These are phyloP conservation scores for Sardinella longiceps DNA, from an alignment of 2,797 vertebrate species.

Conservation along the genomic window DNA sequence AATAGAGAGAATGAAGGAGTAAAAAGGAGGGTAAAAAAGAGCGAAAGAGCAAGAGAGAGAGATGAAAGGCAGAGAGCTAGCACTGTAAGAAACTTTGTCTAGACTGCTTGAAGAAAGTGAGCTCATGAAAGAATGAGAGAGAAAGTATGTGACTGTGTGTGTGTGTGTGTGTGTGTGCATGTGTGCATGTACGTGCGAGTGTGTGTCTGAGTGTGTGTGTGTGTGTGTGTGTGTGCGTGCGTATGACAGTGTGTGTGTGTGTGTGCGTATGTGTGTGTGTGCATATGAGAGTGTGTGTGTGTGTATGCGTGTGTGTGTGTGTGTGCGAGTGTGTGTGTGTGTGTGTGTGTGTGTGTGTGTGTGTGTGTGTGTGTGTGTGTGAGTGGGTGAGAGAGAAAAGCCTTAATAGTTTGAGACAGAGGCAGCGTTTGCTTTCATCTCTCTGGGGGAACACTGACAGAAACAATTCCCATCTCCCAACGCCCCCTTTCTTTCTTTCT, in stretches of 20 bases:
- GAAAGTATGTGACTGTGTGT: no score
- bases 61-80: neutral
- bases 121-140: neutral
- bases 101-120: constrained; percentile 2
- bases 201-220: no score
- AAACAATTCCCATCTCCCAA: constrained; percentile 66
- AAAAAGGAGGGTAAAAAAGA: no score
- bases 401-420: constrained; percentile 12
- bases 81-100: neutral
- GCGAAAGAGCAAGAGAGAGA: neutral
- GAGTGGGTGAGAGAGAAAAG: constrained; percentile 27
- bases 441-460: constrained; percentile 74
- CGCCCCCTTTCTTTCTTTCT: constrained; percentile 26
- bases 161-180: no score
- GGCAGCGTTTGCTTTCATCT: constrained; percentile 74
- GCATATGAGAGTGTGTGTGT: neutral
- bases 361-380: neutral
- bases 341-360: constrained; percentile 10
- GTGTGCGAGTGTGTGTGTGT: neutral
- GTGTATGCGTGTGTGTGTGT: neutral
- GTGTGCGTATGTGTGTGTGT: neutral
- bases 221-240: no score
- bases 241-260: no score
- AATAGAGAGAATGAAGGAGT: no score
- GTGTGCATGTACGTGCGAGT: no score